Evolutionary conservation across 1,140 invertebrate species (phyloP), one percentile per base, ranked within the genome.

Genomic region (Penaeus indicus): DNA sequence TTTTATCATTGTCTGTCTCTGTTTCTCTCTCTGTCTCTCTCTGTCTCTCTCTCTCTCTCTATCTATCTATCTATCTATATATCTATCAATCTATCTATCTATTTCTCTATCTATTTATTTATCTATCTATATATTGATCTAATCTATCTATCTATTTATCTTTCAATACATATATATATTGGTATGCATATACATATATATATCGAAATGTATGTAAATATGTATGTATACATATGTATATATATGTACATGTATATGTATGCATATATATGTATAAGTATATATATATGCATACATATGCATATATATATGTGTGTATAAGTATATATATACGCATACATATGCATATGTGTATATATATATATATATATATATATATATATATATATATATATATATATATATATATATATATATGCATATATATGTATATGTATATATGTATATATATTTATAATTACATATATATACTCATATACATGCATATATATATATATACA

Each of bases 21-120:
- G 60, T 32, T 25, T 72, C 21, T 47, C 69, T n/a, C 67, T 85
- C 42, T 60, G 18, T 54, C 63, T 85, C 60, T 67, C 72, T 72
- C 47, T 69, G 2, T 22, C 0, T 22, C 61, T 60, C 22, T 62
- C 21, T 21, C n/a, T 42, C 54, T 61, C 32, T 22, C 81, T 11
- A 2, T 62, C 32, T 60, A 25, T 62, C 54, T 42, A 16, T 63
- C 22, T 63, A n/a, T 10, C 27, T 61, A 0, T 83, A 13, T 62
- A 32, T 38, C 22, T 62, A 32, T 62, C n/a, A 32, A 25, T 25
- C 47, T 77, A 22, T 77, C 47, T 77, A 22, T 77, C 47, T 27
- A 4, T 77, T 22, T 25, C 47, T 27, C 27, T n/a, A n/a, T n/a
- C n/a, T n/a, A n/a, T n/a, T n/a, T n/a, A n/a, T n/a, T n/a, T 38